Evolutionary conservation across 2,797 vertebrate species (phyloP).

Genomic region (Mus caroli): DNA sequence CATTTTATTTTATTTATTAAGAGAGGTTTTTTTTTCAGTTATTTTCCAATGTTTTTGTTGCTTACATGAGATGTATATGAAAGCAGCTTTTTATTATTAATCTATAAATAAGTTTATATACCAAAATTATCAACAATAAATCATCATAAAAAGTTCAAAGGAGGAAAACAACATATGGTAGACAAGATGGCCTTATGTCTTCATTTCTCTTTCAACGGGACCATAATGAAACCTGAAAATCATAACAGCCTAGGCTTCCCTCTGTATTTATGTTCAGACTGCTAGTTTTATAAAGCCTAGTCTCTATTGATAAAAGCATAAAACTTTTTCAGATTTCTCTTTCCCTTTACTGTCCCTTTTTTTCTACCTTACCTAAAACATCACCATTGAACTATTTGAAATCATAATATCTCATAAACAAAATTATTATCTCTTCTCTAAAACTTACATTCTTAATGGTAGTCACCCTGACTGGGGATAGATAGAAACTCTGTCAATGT

Average conservation of each 20-base stretch:
- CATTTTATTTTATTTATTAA: background rate
- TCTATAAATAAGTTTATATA: background rate
- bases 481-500: background rate
- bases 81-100: background rate
- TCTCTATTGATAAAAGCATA: constrained; percentile 13
- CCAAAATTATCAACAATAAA: background rate
- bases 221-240: background rate
- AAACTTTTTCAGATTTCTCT: background rate
- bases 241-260: background rate
- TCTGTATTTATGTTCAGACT: background rate
- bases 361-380: constrained; percentile 1
- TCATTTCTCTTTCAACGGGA: background rate
- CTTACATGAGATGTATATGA: background rate
- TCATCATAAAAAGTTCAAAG: background rate
- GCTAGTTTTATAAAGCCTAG: constrained; percentile 1
- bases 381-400: constrained; percentile 52
- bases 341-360: background rate
- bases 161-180: background rate
- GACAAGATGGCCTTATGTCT: background rate
- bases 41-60: background rate
- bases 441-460: background rate
- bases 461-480: background rate
- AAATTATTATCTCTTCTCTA: background rate
- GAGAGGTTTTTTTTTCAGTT: no score
- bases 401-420: constrained; percentile 61